Evolutionary conservation across 2,797 vertebrate genomes (phyloP).

Genomic region (Girardinus metallicus): DNA sequence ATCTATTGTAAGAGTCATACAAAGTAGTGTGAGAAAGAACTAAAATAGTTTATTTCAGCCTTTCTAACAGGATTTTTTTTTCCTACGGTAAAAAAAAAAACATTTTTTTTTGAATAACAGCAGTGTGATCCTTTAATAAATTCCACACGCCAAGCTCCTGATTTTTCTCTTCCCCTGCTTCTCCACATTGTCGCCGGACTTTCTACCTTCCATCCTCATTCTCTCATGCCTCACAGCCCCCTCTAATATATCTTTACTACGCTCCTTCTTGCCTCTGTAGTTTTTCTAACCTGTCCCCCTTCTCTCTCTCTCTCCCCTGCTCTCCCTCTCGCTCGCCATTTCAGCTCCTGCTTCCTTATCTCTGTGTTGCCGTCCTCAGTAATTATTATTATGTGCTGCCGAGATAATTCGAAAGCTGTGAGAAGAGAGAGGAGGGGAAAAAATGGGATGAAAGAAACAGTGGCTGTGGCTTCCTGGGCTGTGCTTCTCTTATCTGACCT

Average conservation of each 20-base stretch:
- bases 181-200: slow-evolving; percentile 39
- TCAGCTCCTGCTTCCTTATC: slow-evolving; percentile 83
- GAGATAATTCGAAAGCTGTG: slow-evolving; percentile 87
- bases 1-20: neutral
- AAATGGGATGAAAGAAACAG: slow-evolving; percentile 80
- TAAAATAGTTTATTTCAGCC: slow-evolving; percentile 9
- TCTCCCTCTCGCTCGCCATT: slow-evolving; percentile 66
- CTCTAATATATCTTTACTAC: slow-evolving; percentile 60
- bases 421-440: slow-evolving; percentile 73
- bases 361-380: slow-evolving; percentile 84
- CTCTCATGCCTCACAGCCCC: slow-evolving; percentile 49
- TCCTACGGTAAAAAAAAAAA: slow-evolving; percentile 3
- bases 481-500: slow-evolving; percentile 87
- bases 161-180: slow-evolving; percentile 17
- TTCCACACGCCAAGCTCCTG: slow-evolving; percentile 16
- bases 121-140: slow-evolving; percentile 18
- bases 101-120: slow-evolving; percentile 7
- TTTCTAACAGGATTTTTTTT: neutral
- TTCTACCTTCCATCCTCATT: slow-evolving; percentile 44
- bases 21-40: neutral
- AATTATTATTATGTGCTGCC: slow-evolving; percentile 89
- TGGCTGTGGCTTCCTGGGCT: slow-evolving; percentile 84
- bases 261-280: slow-evolving; percentile 53
- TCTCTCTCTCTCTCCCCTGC: slow-evolving; percentile 18
- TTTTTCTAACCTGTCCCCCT: slow-evolving; percentile 65